Evolutionary conservation across 2,888 invertebrate species (phyloP).

Genomic region (Cephus pygmeus): DNA sequence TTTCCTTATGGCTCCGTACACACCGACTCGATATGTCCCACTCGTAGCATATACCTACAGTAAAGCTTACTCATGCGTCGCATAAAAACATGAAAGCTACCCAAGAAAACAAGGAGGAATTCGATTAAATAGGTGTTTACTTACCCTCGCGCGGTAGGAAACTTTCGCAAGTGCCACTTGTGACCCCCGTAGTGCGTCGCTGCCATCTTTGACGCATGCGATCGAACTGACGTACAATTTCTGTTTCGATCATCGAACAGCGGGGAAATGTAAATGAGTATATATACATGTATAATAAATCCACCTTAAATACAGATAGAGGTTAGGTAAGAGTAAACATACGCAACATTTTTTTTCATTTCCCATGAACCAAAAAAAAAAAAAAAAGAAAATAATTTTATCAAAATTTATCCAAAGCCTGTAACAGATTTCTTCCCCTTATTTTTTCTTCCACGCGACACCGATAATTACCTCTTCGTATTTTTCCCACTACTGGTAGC

Average conservation of each 20-base stretch:
- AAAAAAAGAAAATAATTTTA: neutral
- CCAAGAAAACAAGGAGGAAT: too few species aligned
- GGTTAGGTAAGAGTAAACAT: neutral
- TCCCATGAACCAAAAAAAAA: neutral
- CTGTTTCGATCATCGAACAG: constrained; percentile 12
- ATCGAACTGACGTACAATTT: constrained; percentile 1
- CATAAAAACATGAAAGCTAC: too few species aligned
- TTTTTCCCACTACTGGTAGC: neutral
- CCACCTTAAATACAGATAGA: neutral
- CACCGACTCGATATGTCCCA: too few species aligned
- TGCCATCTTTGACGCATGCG: too few species aligned
- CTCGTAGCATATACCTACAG: too few species aligned
- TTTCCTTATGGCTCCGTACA: too few species aligned
- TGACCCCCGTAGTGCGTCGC: too few species aligned
- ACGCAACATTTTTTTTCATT: too few species aligned
- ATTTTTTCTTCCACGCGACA: neutral
- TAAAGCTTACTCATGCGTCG: too few species aligned
- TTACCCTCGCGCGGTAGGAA: too few species aligned
- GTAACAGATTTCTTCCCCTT: neutral
- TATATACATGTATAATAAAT: constrained; percentile 11
- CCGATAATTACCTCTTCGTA: neutral
- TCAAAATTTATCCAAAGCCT: neutral
- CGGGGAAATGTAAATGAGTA: neutral
- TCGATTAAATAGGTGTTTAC: too few species aligned
- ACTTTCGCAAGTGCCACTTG: too few species aligned